These are phyloP conservation scores for Masticophis lateralis DNA, from an alignment of 2,797 vertebrate species.

Conservation along the genomic window DNA sequence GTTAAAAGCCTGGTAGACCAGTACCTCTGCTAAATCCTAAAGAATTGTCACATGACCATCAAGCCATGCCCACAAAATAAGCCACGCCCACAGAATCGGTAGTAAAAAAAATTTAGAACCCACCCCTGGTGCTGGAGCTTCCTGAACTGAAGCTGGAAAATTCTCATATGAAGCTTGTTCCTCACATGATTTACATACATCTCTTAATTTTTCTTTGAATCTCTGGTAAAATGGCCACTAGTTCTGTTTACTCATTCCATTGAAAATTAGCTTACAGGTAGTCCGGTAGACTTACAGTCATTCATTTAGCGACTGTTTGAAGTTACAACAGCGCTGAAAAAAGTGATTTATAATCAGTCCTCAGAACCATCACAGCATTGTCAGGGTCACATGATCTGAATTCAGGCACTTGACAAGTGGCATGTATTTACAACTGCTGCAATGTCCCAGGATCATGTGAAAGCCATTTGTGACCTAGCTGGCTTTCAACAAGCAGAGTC, in stretches of 20 bases:
- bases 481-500: neutral
- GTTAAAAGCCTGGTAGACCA: no score
- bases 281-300: neutral
- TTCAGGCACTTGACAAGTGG: neutral
- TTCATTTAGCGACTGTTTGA: neutral
- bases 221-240: neutral
- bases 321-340: neutral
- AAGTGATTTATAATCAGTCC: neutral
- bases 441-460: neutral
- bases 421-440: neutral
- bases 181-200: neutral
- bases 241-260: neutral
- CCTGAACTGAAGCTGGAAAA: neutral
- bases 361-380: neutral
- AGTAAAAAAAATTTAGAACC: no score
- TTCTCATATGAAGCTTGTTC: neutral
- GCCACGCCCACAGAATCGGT: no score
- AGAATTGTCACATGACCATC: no score
- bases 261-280: neutral
- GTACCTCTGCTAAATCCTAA: no score
- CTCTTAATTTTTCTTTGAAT: neutral
- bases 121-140: neutral
- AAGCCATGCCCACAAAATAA: no score
- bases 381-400: neutral
- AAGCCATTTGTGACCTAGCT: neutral